Evolutionary conservation across 2,797 vertebrate genomes (phyloP).

Genomic region (Liparis tanakae): DNA sequence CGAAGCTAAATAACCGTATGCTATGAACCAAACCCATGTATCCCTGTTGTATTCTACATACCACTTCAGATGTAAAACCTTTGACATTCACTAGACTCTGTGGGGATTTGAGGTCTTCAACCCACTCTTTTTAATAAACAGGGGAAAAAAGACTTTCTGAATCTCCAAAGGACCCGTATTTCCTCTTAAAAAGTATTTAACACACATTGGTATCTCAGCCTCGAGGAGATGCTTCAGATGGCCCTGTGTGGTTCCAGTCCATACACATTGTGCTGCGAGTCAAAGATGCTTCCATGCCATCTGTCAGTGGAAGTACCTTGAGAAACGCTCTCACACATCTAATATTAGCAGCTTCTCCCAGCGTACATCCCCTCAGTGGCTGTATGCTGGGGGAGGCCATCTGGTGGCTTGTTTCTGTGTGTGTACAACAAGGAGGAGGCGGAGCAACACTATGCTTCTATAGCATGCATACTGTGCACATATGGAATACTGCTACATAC

Average conservation of each 20-base stretch:
- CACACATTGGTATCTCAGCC: not conserved
- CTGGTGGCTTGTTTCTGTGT: conserved; percentile 65
- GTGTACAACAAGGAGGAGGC: conserved; percentile 28
- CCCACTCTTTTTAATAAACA: not conserved
- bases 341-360: conserved; percentile 75
- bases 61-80: not conserved
- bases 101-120: not conserved
- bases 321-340: conserved; percentile 70
- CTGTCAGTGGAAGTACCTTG: conserved; percentile 68
- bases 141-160: conserved; percentile 1
- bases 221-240: conserved; percentile 4
- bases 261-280: conserved; percentile 49
- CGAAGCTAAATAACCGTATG: not conserved
- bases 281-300: conserved; percentile 67
- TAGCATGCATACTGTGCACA: conserved; percentile 3
- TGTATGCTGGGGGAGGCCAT: conserved; percentile 77
- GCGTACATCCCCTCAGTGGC: conserved; percentile 68
- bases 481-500: not conserved
- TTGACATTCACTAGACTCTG: not conserved
- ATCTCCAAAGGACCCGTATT: not conserved
- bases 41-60: not conserved
- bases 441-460: conserved; percentile 1
- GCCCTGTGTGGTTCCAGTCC: conserved; percentile 1
- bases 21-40: not conserved
- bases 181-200: not conserved